Conservation (phyloP, 2,888 invertebrate genomes). For the Eristalinus aeneus region DNA sequence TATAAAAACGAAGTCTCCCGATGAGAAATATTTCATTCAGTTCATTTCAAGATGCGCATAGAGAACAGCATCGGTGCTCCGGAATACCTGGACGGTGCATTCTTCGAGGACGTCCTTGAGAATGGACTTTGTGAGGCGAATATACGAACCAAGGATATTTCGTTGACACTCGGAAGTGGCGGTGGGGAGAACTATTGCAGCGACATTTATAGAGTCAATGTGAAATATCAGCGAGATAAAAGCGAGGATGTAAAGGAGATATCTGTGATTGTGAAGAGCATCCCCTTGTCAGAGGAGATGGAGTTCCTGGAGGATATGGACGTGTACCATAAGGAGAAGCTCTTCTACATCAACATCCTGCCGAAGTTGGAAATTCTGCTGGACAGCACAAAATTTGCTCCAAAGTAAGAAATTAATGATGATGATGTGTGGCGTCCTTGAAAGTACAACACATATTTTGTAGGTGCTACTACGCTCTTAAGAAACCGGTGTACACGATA, state of each 20-base stretch:
- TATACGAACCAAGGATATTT: conserved; percentile 69
- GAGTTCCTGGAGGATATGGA: conserved; percentile 78
- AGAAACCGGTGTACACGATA: conserved; percentile 74
- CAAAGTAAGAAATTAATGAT: conserved; percentile 24
- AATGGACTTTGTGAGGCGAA: conserved; percentile 73
- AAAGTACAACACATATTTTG: not conserved
- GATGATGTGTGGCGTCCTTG: not conserved
- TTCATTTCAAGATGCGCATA: conserved; percentile 14
- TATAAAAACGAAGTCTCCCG: not conserved
- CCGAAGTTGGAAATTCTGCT: conserved; percentile 80
- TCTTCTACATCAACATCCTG: conserved; percentile 78
- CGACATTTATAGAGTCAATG: conserved; percentile 75
- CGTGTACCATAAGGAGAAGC: conserved; percentile 80
- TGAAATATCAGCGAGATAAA: conserved; percentile 69
- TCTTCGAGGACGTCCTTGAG: conserved; percentile 76
- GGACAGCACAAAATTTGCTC: conserved; percentile 70
- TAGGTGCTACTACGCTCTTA: conserved; percentile 75
- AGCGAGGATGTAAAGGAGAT: not conserved
- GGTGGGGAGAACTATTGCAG: conserved; percentile 78
- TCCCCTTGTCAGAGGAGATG: conserved; percentile 72
- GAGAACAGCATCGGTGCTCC: conserved; percentile 54
- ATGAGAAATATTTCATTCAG: not conserved
- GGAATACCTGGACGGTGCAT: conserved; percentile 73
- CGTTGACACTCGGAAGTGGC: conserved; percentile 74
- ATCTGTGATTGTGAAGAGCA: conserved; percentile 73